Evolutionary conservation across 2,888 invertebrate species (phyloP).

Genomic region (Diogma glabrata): DNA sequence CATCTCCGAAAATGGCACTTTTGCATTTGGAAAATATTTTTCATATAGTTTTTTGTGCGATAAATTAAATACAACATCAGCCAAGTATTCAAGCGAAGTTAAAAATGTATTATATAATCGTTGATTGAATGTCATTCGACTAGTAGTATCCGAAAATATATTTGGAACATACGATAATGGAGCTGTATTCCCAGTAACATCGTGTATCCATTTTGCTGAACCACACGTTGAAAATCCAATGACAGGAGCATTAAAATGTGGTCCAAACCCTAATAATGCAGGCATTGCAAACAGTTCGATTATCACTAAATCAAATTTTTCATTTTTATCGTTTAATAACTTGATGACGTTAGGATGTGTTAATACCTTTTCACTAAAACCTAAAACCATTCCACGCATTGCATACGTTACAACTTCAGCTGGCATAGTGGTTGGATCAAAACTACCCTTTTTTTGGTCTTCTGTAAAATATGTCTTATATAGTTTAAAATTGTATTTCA

Average conservation of each 20-base stretch:
- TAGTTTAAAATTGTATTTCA: no score
- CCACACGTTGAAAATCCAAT: conserved; percentile 23
- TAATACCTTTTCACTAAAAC: no score
- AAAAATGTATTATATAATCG: no score
- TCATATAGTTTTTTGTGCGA: no score
- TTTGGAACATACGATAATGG: conserved; percentile 32
- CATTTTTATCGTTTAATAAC: conserved; percentile 20
- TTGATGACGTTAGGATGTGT: conserved; percentile 9
- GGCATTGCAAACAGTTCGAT: conserved; percentile 24
- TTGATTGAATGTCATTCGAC: conserved; percentile 32
- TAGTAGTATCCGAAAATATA: conserved; percentile 25
- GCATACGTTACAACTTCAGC: no score
- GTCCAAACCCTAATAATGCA: conserved; percentile 23
- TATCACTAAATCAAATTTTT: conserved; percentile 24
- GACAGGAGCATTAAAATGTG: conserved; percentile 23
- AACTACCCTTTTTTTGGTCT: no score
- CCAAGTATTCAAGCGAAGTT: no score
- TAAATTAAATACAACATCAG: no score
- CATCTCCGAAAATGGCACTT: background rate
- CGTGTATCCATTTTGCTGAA: conserved; percentile 19
- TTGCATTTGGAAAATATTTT: no score
- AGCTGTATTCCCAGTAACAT: conserved; percentile 25
- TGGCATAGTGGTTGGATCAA: no score
- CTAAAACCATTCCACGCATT: no score
- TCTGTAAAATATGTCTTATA: no score